Evolutionary conservation across 2,797 vertebrate genomes (phyloP), one percentile per base, ranked within the genome.

Genomic region (Antennarius maculatus): DNA sequence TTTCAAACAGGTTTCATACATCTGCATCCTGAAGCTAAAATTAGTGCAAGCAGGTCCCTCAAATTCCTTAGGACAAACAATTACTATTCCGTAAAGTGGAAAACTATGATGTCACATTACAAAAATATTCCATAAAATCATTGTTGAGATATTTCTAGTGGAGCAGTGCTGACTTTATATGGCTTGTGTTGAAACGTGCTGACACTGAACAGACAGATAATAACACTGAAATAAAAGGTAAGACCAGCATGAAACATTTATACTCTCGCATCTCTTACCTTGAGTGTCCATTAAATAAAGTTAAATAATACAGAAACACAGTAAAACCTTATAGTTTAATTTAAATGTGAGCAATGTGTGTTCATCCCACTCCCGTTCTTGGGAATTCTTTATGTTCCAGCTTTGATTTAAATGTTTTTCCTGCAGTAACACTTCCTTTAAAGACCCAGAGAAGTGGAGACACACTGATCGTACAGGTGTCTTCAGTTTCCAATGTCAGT

Each of bases 171-270:
- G 42, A 43, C 42, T 14, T 13, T 13, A 43, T 43, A 43, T 43
- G 42, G 13, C 42, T 14, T 43, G 43, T 34, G 45, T 10, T 63
- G 16, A 46, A 45, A 18, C 5, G 48, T 56, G 39, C 15, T 45
- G 60, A 69, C 54, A 55, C 54, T 63, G 65, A 61, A 34, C 52
- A 61, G 16, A 27, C 43, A 31, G 61, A 47, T 29, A 16, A 15
- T 57, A 72, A 78, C 62, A 78, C 70, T 74, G 66, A 37, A 66
- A 54, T 55, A 60, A 65, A 56, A 50, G 39, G 9, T 31, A 51
- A 39, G 48, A 27, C 53, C 12, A 37, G 27, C 13, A n/a, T 31
- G 13, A 58, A 46, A 58, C 16, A 1, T 10, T 54, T 12, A 7
- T 48, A 10, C 27, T 13, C n/a, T 7, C 14, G 8, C 23, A 28